Base-by-base conservation (phyloP, 92 coral and sea anemone genomes). In the Desmophyllum pertusum region DNA sequence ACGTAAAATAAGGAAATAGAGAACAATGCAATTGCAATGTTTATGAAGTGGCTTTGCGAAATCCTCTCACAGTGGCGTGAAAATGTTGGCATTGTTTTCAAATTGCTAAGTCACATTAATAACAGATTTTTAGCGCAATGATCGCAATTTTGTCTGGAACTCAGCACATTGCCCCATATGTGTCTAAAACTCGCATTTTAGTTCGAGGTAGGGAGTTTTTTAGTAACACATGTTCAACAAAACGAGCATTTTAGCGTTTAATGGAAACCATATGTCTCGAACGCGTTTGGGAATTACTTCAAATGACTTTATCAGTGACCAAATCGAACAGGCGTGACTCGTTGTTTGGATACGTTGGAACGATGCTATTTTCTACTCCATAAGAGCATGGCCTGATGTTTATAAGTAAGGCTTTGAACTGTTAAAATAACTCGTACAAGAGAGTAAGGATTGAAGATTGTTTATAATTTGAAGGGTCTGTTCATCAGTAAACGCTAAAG, bases 171-270 rank as follows among this genome's bases (percentile, higher is more conserved):
- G 11, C 33, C 39, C 37, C 86, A 82, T 69, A 57, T 43, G 86
- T 40, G 41, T 82, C 41, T 70, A 73, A 65, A 70, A 71, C 52
- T 70, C 74, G 51, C 19, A 70, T 70, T 78, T 89, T 85, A 89
- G 51, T 71, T 84, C 92, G 78, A 73, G 86, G 92, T 80, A 72
- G 92, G 92, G 92, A 85, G 89, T 79, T 89, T 74, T 89, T 74
- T 70, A 62, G 59, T 78, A 85, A 65, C 86, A 89, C 75, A 85
- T 79, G 92, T 74, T 64, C 65, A 71, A 78, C 86, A 88, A 88
- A 88, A 85, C 86, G 85, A 82, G 66, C 65, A 73, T 82, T 53
- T 64, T 62, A 36, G 74, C 50, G 67, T n/a, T 37, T 89, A 89
- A 89, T 89, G 85, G 70, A 30, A 74, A 71, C 89, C 92, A 89